phyloP scores from a whole-genome alignment of 2,888 invertebrate species.

The Clusia tigrina region DNA sequence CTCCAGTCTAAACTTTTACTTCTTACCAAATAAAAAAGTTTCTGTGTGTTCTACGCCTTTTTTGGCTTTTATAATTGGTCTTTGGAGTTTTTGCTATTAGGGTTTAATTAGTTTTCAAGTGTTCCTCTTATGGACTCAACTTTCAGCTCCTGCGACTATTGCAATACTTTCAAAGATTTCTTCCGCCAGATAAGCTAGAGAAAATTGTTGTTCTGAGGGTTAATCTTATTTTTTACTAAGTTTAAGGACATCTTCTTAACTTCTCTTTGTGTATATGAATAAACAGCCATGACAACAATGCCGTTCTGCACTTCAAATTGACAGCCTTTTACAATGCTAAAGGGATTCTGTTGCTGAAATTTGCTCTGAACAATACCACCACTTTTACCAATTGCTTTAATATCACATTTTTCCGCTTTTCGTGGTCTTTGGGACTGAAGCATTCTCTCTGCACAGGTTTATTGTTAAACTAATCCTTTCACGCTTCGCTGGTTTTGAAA shows the following conservation, averaged over 20 bases:
- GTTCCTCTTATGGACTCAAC: conserved; percentile 56
- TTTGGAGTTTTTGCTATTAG: conserved; percentile 51
- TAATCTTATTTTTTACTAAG: background rate
- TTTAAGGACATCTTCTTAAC: background rate
- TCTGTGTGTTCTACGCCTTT: conserved; percentile 34
- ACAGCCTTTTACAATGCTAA: too few relatives aligned
- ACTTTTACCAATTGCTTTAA: too few relatives aligned
- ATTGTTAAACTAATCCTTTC: too few relatives aligned
- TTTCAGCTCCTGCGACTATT: background rate
- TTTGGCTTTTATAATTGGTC: conserved; percentile 33
- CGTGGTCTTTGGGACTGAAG: too few relatives aligned
- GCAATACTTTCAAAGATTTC: background rate
- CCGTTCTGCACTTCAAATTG: too few relatives aligned
- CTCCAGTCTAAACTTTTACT: background rate
- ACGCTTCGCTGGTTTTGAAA: too few relatives aligned
- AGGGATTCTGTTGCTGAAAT: too few relatives aligned
- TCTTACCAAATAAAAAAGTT: conserved; percentile 16
- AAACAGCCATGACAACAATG: too few relatives aligned
- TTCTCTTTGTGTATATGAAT: too few relatives aligned
- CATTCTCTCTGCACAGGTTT: too few relatives aligned
- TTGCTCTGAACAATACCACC: too few relatives aligned
- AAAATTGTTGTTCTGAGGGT: background rate
- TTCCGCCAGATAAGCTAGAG: background rate
- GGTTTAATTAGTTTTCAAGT: conserved; percentile 63
- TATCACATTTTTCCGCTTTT: too few relatives aligned